These are phyloP conservation scores for Dinocampus coccinellae DNA, from an alignment of 2,888 invertebrate genomes.

Conservation along the genomic window DNA sequence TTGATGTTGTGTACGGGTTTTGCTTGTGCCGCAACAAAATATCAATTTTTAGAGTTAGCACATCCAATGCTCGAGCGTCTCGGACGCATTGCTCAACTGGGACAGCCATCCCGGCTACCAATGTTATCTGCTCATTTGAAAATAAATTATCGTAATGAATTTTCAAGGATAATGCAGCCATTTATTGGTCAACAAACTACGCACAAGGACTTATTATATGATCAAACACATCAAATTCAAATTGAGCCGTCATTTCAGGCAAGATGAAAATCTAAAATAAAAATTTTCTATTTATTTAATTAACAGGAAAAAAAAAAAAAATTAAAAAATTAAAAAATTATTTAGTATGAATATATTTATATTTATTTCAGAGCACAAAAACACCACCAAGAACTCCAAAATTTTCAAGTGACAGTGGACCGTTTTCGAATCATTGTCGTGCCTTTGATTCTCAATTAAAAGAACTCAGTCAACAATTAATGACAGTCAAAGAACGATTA, in stretches of 20 bases:
- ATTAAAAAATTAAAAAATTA: too few species aligned
- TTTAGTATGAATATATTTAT: neutral
- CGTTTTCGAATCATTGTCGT: conserved; percentile 76
- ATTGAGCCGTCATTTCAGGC: conserved; percentile 60
- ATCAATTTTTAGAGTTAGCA: conserved; percentile 80
- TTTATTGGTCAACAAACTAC: conserved; percentile 71
- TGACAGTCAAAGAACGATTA: conserved; percentile 75
- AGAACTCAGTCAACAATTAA: conserved; percentile 75
- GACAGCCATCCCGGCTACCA: conserved; percentile 72
- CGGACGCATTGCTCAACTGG: conserved; percentile 76
- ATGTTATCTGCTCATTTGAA: conserved; percentile 58
- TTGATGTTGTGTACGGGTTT: conserved; percentile 80
- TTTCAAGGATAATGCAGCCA: conserved; percentile 75
- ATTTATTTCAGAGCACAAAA: conserved; percentile 40
- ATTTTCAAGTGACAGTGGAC: conserved; percentile 69
- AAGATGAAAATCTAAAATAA: conserved; percentile 25
- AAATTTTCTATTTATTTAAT: neutral
- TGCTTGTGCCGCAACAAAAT: conserved; percentile 79
- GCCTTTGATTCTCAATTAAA: conserved; percentile 74
- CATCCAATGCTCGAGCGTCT: conserved; percentile 78
- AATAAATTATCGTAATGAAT: conserved; percentile 76
- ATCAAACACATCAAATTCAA: conserved; percentile 56
- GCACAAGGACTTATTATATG: conserved; percentile 60
- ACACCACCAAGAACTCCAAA: conserved; percentile 46
- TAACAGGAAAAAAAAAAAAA: too few species aligned